Base-by-base conservation (phyloP, 2,797 vertebrate species). In the Sebastes paucispinis region DNA sequence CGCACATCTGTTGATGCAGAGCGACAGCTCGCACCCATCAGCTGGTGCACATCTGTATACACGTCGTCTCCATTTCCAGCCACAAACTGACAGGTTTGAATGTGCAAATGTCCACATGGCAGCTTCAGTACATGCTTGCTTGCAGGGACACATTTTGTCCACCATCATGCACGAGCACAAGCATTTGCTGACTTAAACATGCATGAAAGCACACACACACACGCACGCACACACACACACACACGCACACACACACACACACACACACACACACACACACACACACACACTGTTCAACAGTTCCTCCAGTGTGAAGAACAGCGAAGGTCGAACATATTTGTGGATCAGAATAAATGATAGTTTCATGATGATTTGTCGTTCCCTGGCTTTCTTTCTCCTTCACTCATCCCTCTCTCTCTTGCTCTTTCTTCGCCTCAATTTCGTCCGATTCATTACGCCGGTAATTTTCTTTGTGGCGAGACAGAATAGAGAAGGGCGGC, bases 251-350 rank as follows among this genome's bases (percentile, higher is more conserved):
- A 31, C 31, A 16, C 8, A 8, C 29, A 8, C 31, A 31, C 31
- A 8, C 31, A 16, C 7, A 8, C 29, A 8, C 31, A 31, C 31
- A 8, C 31, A 31, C 31, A 8, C 31, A 31, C 31, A 31, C 31
- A 32, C 31, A 32, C 31, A 32, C 31, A 34, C 32, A 20, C 6
- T 22, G 73, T 58, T 47, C 39, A 4, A 54, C 11, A 22, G 16
- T 55, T 34, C 39, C 50, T 58, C 24, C 31, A 20, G 27, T 36
- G 24, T 50, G 3, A 36, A 29, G 24, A 13, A 65, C 66, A 43
- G 59, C 10, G 34, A 69, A 87, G 79, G 73, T 88, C 72, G 62
- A n/a, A 62, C 52, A 65, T 31, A 59, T 80, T 72, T 63, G 55
- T 71, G 32, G 34, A n/a, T 20, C 3, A 4, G 47, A 63, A 69